Base-by-base conservation (phyloP, 2,797 vertebrate species). In the Meda fulgida region DNA sequence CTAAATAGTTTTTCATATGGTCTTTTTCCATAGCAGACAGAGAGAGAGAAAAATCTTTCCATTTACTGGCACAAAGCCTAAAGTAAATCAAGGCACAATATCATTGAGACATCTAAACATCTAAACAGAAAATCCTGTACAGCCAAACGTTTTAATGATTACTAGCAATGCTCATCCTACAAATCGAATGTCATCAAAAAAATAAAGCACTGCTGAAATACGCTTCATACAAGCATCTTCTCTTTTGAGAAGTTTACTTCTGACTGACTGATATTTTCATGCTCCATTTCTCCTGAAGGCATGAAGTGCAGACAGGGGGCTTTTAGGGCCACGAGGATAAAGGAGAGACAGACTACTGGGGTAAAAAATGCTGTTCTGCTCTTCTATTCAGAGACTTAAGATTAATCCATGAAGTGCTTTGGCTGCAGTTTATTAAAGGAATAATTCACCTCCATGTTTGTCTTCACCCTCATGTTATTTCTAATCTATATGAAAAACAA, bases 241-340 rank as follows among this genome's bases (percentile, higher is more conserved):
- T 84, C 77, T 85, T 81, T 80, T 66, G 66, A 78, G 43, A 78
- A 79, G 72, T 87, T 87, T 87, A 84, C 83, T 87, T 82, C 79
- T 86, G 84, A 86, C 84, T 84, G 84, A 83, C 80, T 83, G 53
- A 63, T 75, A 55, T 82, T 84, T 84, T 88, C 85, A 88, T 88
- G 86, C 73, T 73, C 82, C 73, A 85, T 78, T 84, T 88, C 87
- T 86, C 84, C 76, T 67, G 29, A 78, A 86, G 81, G 78, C 78
- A 83, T 72, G 70, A 83, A 86, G 79, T 72, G 66, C 46, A 86
- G 81, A 81, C 66, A 19, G 78, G 40, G 72, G 63, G 73, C 81
- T 84, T 83, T 84, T 53, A 58, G 58, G 31, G 71, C 40, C 78
- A 31, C 31, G 63, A 73, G 76, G 43, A 88, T 81, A 73, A 78